Percentiles rank a stretch among this genome's conserved stretches.
These are phyloP conservation scores for Lacanobia oleracea DNA, from an alignment of 2,888 invertebrate species.

Conservation along the genomic window DNA sequence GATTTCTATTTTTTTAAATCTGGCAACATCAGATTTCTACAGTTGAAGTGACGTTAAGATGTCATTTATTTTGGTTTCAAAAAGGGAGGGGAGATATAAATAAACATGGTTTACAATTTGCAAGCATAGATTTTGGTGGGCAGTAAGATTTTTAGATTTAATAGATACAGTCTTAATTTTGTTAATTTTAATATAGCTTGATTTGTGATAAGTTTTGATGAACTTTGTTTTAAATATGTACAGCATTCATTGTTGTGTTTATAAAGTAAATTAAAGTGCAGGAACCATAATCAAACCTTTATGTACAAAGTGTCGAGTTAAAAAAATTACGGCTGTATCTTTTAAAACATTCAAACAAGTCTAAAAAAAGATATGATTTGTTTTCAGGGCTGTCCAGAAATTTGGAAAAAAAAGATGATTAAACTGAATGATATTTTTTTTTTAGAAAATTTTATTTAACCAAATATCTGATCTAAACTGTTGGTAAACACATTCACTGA, in stretches of 20 bases:
- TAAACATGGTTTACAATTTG: constrained; percentile 50
- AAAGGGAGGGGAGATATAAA: constrained; percentile 57
- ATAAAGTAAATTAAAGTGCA: constrained; percentile 14
- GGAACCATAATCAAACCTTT: constrained; percentile 2
- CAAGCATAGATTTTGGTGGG: constrained; percentile 70
- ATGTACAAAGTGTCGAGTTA: constrained; percentile 21
- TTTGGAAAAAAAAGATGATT: neutral
- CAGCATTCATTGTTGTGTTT: constrained; percentile 6
- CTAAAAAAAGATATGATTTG: constrained; percentile 60
- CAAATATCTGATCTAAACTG: constrained; percentile 15
- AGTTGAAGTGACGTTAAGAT: constrained; percentile 13
- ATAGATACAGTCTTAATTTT: constrained; percentile 47
- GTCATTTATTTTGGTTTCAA: constrained; percentile 21
- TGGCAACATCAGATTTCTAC: constrained; percentile 19
- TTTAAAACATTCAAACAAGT: constrained; percentile 52
- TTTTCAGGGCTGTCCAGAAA: constrained; percentile 63
- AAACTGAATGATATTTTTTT: constrained; percentile 1
- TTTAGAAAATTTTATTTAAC: neutral
- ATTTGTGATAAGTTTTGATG: neutral
- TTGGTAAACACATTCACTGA: constrained; percentile 11
- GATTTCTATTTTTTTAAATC: constrained; percentile 2
- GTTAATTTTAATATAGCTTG: neutral
- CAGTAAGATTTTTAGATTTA: constrained; percentile 57
- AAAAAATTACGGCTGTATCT: constrained; percentile 52
- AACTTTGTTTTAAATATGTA: constrained; percentile 21